phyloP scores from a whole-genome alignment of 2,113 vertebrate genomes.

The Steatornis caripensis region DNA sequence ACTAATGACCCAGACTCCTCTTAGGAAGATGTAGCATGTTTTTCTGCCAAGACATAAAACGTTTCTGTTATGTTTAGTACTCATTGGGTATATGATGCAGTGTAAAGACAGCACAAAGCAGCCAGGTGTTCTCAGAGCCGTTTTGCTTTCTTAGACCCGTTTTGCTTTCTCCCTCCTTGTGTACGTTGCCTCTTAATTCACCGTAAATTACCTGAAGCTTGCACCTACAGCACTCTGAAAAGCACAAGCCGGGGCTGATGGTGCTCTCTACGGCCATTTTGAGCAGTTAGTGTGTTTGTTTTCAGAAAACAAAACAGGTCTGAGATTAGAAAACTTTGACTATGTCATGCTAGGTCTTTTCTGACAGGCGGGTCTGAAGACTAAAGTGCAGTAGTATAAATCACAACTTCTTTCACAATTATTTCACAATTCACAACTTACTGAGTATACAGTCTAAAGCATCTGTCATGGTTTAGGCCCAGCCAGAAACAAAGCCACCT shows the following conservation, averaged over 20 bases:
- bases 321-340: background rate
- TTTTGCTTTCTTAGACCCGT: background rate
- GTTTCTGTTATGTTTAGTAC: background rate
- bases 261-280: background rate
- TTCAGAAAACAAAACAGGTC: background rate
- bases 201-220: background rate
- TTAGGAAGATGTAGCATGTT: background rate
- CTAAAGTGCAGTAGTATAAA: background rate
- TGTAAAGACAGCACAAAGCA: background rate
- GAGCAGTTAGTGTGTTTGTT: background rate
- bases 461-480: too few relatives aligned
- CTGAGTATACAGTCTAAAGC: background rate
- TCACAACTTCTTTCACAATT: background rate
- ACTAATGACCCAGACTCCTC: background rate
- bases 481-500: too few relatives aligned
- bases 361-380: background rate
- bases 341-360: background rate
- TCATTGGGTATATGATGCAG: accelerated
- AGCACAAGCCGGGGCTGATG: background rate
- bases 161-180: background rate
- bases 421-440: background rate
- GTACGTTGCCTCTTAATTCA: accelerated
- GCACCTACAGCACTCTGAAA: background rate
- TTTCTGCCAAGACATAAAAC: background rate
- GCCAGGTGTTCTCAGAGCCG: background rate